Conservation (phyloP, 2,113 vertebrate genomes). For the Calonectris borealis region DNA sequence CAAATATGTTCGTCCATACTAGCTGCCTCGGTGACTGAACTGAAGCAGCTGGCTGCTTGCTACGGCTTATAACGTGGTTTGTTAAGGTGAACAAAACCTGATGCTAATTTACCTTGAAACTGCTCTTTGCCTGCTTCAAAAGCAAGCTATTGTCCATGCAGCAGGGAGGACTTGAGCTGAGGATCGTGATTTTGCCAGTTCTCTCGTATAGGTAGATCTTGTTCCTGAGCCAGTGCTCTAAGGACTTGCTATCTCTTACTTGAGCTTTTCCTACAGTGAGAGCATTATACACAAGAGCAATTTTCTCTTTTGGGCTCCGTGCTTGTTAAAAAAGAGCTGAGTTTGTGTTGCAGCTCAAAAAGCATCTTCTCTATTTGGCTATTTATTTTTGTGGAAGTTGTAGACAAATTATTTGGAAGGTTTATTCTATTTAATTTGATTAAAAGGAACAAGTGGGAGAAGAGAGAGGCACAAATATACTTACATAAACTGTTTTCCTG, state of each 20-base stretch:
- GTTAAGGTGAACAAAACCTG: neutral
- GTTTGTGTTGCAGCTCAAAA: neutral
- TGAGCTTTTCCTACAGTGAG: neutral
- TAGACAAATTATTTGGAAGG: neutral
- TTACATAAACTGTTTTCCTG: neutral
- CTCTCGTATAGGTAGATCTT: neutral
- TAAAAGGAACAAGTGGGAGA: neutral
- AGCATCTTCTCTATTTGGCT: neutral
- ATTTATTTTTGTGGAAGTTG: neutral
- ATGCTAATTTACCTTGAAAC: neutral
- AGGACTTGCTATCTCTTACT: neutral
- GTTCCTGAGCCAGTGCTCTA: neutral
- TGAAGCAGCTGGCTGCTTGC: neutral
- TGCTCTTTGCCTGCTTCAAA: neutral
- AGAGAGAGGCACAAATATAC: neutral
- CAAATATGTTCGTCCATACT: neutral
- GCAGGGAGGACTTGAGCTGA: neutral
- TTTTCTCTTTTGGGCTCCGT: neutral
- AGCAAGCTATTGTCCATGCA: neutral
- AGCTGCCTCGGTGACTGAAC: neutral
- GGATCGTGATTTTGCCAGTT: neutral
- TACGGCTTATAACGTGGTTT: neutral
- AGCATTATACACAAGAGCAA: neutral
- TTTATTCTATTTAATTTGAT: neutral
- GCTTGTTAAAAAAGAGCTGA: neutral